Evolutionary conservation across 2,888 invertebrate genomes (phyloP), one percentile per base, ranked within the genome.

Genomic region (Mylabris sibirica): DNA sequence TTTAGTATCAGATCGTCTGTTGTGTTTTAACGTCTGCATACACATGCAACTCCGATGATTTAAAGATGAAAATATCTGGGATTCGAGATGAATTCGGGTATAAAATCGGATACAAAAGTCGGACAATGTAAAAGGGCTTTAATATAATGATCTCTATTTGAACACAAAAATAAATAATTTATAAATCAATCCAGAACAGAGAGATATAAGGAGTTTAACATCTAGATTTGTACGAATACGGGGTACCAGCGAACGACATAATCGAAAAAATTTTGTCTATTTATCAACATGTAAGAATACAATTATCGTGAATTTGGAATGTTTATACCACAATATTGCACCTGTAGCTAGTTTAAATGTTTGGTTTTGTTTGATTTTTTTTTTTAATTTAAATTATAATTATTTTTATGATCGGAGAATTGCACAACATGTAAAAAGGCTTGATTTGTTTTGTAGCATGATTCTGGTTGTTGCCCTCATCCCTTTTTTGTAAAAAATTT

Each of bases 211-310:
- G 74, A 82, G 81, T 76, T 77, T 81, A 74, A 77, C 79, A 41
- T 78, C 80, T 68, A 84, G 82, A 79, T 79, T 84, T 68, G 79
- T 83, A 72, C 75, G 83, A 72, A 80, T 85, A 72, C 79, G 84
- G 75, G 80, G 81, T 74, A 78, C 79, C 64, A 78, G 79, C 73
- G 85, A 85, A 73, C 80, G 84, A 20, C 84, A 83, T 76, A 83
- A 81, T 78, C 82, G 82, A 82, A 84, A 84, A 79, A 81, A 79
- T 76, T 83, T 83, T 79, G 76, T 83, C 72, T 83, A 83, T 77
- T 73, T 84, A 70, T 76, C 82, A 67, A 80, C 81, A 79, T 78
- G 85, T 85, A 85, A 85, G 85, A 75, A 69, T 62, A 60, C 8
- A 30, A 66, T 64, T 20, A 49, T 12, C 53, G 53, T 53, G 53